Evolutionary conservation across 2,113 vertebrate genomes (phyloP), one percentile per base, ranked within the genome.

Genomic region (Ciconia boyciana): DNA sequence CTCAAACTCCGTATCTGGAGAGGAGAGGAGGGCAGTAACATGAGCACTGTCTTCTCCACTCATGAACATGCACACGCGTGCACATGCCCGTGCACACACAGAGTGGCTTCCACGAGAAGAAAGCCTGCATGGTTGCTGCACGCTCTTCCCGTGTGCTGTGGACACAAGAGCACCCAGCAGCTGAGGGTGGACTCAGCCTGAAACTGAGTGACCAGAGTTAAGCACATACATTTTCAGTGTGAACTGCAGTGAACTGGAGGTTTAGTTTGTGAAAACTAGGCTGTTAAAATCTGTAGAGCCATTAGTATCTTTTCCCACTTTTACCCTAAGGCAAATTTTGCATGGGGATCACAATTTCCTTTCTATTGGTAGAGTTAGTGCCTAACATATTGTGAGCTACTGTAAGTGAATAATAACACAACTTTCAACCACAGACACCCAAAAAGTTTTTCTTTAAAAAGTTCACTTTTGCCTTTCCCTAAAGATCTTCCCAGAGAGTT

Each of bases 41-140:
- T 6, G 14, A 84, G 18, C 8, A 11, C 14, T 54, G 10, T n/a
- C n/a, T 72, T 76, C 29, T 83, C 15, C 20, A 48, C 0, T 0
- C 26, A 31, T 18, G 48, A 49, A 29, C 14, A 36, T 1, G 1
- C 6, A 28, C 6, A 6, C 0, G 1, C 0, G 0, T 10, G 28
- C 1, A 0, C 52, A 31, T 4, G 1, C 10, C 36, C 3, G 0
- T 32, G 29, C 8, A 16, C 15, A 44, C 4, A 22, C 4, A 4
- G 9, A 74, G 19, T 8, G 29, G 1, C 5, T 86, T 65, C 44
- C 25, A 41, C 3, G 11, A 16, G 13, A 69, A 72, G 26, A 79
- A 76, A 88, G 1, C 25, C 24, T 49, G 12, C 4, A 8, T 0
- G 0, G 26, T 55, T 8, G 21, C 6, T 58, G 39, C 1, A 0